Percentiles rank a stretch among this genome's conserved stretches.
Evolutionary conservation across 2,888 invertebrate genomes (phyloP).

Genomic region (Zaprionus obscuricornis): DNA sequence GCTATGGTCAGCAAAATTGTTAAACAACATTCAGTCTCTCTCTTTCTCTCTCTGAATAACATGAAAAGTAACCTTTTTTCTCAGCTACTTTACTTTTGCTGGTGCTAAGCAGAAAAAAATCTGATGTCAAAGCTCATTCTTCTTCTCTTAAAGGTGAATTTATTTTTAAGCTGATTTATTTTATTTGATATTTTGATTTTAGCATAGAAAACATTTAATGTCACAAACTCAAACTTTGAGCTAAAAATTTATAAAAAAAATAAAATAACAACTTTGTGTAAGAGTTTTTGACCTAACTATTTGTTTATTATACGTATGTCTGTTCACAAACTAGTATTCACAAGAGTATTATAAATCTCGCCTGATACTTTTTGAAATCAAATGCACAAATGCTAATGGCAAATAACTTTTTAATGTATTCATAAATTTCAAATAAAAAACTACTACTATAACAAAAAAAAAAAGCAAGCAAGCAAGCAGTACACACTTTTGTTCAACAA

Average conservation of each 20-base stretch:
- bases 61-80: slow-evolving; percentile 14
- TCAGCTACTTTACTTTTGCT: slow-evolving; percentile 2
- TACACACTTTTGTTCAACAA: slow-evolving; percentile 5
- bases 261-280: too few relatives aligned
- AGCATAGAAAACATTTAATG: too few relatives aligned
- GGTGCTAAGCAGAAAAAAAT: slow-evolving; percentile 23
- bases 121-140: slow-evolving; percentile 3
- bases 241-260: too few relatives aligned
- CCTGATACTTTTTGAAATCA: neutral
- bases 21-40: slow-evolving; percentile 19
- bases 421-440: slow-evolving; percentile 3
- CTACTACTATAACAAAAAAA: neutral
- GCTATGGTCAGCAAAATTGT: slow-evolving; percentile 59
- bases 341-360: too few relatives aligned
- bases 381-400: neutral
- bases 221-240: too few relatives aligned
- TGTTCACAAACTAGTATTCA: too few relatives aligned
- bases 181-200: too few relatives aligned
- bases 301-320: too few relatives aligned
- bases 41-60: neutral
- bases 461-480: too few relatives aligned
- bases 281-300: too few relatives aligned
- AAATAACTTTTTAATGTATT: slow-evolving; percentile 1
- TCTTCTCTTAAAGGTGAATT: slow-evolving; percentile 3
- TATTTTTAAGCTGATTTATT: too few relatives aligned